These are phyloP conservation scores for Brachyptera risi DNA, from an alignment of 2,888 invertebrate species.

Conservation along the genomic window DNA sequence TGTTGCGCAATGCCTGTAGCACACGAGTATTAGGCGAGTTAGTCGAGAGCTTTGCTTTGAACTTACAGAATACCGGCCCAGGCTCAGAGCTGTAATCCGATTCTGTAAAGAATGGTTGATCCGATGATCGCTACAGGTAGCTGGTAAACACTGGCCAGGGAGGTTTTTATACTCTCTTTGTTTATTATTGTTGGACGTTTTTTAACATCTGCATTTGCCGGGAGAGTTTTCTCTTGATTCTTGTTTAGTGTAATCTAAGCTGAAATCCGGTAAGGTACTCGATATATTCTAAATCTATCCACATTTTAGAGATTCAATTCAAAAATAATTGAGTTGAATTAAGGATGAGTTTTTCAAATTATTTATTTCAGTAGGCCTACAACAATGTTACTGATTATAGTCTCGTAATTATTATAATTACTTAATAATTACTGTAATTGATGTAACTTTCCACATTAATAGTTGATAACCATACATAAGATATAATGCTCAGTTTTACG, in stretches of 20 bases:
- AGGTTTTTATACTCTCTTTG: conserved; percentile 1
- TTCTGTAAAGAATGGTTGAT: conserved; percentile 1
- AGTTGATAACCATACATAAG: too few relatives aligned
- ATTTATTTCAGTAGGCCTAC: too few relatives aligned
- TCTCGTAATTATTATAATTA: too few relatives aligned
- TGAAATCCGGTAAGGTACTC: too few relatives aligned
- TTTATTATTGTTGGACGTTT: not conserved
- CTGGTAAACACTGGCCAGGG: conserved; percentile 2
- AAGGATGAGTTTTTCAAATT: too few relatives aligned
- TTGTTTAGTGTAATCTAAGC: not conserved
- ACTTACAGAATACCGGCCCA: not conserved
- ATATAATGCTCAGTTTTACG: too few relatives aligned
- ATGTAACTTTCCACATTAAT: too few relatives aligned
- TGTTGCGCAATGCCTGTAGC: conserved; percentile 3
- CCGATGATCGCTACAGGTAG: conserved; percentile 9
- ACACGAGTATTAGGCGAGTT: not conserved
- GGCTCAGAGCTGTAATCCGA: conserved; percentile 3
- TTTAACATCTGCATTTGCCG: conserved; percentile 6
- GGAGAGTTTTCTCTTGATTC: not conserved
- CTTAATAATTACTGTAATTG: too few relatives aligned
- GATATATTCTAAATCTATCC: too few relatives aligned
- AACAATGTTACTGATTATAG: too few relatives aligned
- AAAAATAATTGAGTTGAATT: too few relatives aligned
- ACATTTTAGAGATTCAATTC: too few relatives aligned
- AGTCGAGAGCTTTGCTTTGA: not conserved